Evolutionary conservation across 2,797 vertebrate genomes (phyloP).

Genomic region (Rhinophrynus dorsalis): DNA sequence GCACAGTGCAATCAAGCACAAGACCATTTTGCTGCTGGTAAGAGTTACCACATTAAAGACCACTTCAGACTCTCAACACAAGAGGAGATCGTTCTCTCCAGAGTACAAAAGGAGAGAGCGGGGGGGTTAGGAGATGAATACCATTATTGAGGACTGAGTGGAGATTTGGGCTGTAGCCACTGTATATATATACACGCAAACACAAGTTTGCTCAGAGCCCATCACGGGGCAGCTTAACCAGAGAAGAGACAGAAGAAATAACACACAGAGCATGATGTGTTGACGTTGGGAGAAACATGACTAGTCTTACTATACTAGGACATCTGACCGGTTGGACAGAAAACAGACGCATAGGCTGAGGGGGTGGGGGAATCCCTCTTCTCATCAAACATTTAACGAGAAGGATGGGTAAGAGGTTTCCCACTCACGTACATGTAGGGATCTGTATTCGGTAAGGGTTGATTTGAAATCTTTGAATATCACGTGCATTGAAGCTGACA

Average conservation of each 20-base stretch:
- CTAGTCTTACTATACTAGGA: conserved; percentile 35
- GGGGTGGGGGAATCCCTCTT: background rate
- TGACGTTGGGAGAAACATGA: background rate
- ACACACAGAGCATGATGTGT: background rate
- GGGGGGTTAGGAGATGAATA: background rate
- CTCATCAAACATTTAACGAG: background rate
- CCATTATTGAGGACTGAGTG: background rate
- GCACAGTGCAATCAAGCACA: no score
- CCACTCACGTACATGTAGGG: background rate
- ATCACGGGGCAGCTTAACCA: background rate
- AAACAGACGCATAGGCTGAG: background rate
- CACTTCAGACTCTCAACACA: no score
- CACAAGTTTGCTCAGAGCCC: background rate
- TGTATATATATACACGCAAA: conserved; percentile 12
- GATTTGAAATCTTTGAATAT: no score
- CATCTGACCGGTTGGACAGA: conserved; percentile 26
- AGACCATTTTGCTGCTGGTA: no score
- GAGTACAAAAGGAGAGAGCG: background rate
- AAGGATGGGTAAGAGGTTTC: background rate
- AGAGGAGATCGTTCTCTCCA: no score
- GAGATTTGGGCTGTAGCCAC: conserved; percentile 6
- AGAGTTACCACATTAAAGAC: no score
- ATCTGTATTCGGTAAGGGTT: no score
- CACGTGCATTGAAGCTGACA: no score
- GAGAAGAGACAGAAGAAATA: conserved; percentile 1